Evolutionary conservation across 2,888 invertebrate genomes (phyloP), one percentile per base, ranked within the genome.

Genomic region (Mesoligia furuncula): DNA sequence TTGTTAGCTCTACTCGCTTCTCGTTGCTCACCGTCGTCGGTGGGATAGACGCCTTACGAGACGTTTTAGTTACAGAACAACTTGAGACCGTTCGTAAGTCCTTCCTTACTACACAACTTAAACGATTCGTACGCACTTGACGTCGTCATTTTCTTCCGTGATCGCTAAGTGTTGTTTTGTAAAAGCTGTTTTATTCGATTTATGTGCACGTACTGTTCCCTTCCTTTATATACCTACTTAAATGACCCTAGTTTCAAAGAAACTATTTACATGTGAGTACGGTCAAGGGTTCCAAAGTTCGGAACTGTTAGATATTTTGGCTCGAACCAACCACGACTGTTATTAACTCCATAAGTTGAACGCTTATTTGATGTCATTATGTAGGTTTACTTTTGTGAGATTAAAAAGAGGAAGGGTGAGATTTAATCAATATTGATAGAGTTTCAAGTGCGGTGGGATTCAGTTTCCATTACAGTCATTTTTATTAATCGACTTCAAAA

Each of bases 201-300:
- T 88, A 91, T 90, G 85, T 88, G 83, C 77, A 77, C 85, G 80
- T 73, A 83, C 81, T 82, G 86, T 90, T 86, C 88, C 86, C 76
- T 80, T 75, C 86, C 76, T 80, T 75, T 68, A 78, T 74, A n/a
- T 75, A 77, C 83, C 62, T 87, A 90, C 83, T 65, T 87, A 90
- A 91, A 92, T 89, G 89, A 86, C 77, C 77, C 82, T 86, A 90
- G 90, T 92, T 92, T 76, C 82, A 73, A 87, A 88, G 89, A 84
- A 91, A 92, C 90, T 90, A 90, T 92, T 92, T 84, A 82, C 88
- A 81, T 87, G 86, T 84, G 91, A 90, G 89, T 83, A 88, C 88
- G 90, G 91, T 90, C 88, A 88, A 88, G 87, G 87, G 87, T 78
- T 83, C 84, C 75, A 68, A 80, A 81, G 62, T 85, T 85, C 80